Conservation (phyloP, 2,888 invertebrate genomes). For the Sepiola atlantica region DNA sequence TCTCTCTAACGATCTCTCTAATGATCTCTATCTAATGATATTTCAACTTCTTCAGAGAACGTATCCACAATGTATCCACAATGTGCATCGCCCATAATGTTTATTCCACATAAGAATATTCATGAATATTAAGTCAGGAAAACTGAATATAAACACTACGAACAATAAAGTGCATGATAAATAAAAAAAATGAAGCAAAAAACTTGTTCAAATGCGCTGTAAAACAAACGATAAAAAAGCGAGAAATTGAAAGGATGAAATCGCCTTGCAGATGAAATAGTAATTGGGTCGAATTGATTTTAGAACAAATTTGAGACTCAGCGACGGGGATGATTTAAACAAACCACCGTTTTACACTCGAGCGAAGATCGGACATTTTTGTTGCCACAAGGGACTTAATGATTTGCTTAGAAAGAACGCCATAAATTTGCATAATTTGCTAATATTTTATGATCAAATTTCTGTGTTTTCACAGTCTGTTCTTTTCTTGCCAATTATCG, state of each 20-base stretch:
- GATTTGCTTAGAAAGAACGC: neutral
- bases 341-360: conserved; percentile 2
- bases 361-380: neutral
- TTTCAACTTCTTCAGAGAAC: no score
- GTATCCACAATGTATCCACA: no score
- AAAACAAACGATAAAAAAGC: neutral
- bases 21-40: neutral
- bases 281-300: neutral
- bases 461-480: neutral
- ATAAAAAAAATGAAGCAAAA: neutral
- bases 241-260: neutral
- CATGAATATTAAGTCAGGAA: neutral
- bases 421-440: conserved; percentile 5
- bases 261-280: neutral
- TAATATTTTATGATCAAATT: conserved; percentile 8
- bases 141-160: neutral
- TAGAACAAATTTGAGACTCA: neutral
- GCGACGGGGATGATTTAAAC: neutral
- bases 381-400: conserved; percentile 20
- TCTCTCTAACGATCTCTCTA: neutral
- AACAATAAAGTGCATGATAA: neutral
- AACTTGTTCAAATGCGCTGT: neutral
- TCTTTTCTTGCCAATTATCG: neutral
- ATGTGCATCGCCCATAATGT: no score
- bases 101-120: neutral